Evolutionary conservation across 1,140 invertebrate species (phyloP).

Genomic region (Parapsyche elsis): DNA sequence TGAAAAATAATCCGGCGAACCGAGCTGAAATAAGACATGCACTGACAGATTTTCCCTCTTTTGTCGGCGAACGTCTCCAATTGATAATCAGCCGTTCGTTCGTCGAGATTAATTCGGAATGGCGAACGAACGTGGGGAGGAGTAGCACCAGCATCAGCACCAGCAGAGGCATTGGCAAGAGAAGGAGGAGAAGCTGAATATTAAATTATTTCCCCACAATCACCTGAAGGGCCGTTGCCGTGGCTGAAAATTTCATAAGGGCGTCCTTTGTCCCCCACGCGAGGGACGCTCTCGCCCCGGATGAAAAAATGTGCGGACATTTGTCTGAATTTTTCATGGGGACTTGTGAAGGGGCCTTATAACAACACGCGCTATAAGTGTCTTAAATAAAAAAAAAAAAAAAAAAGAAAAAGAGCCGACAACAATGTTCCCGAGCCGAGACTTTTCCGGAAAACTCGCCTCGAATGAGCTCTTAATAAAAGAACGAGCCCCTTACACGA

Average conservation of each 20-base stretch:
- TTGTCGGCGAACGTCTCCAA: neutral
- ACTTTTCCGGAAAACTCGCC: conserved; percentile 4
- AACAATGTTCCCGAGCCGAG: conserved; percentile 10
- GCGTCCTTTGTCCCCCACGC: conserved; percentile 37
- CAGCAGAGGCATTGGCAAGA: no score
- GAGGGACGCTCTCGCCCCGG: neutral
- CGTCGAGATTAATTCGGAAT: conserved; percentile 20
- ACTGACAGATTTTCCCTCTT: no score
- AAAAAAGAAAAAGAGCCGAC: neutral
- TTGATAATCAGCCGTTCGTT: conserved; percentile 22
- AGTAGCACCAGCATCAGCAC: neutral
- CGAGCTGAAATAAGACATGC: no score
- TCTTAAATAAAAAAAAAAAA: conserved; percentile 39
- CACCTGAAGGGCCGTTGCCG: conserved; percentile 49
- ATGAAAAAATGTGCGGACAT: conserved; percentile 50
- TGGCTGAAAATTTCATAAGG: conserved; percentile 48
- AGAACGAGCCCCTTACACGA: conserved; percentile 9
- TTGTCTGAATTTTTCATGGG: conserved; percentile 53
- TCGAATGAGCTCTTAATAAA: conserved; percentile 25
- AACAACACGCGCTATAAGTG: conserved; percentile 47
- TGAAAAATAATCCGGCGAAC: no score
- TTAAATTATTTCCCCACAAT: conserved; percentile 47
- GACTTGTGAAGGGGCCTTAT: conserved; percentile 38
- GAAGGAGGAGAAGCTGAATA: conserved; percentile 28
- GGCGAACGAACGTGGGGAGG: neutral